These are phyloP conservation scores for Butorides virescens DNA, from an alignment of 2,113 vertebrate genomes.

Conservation along the genomic window DNA sequence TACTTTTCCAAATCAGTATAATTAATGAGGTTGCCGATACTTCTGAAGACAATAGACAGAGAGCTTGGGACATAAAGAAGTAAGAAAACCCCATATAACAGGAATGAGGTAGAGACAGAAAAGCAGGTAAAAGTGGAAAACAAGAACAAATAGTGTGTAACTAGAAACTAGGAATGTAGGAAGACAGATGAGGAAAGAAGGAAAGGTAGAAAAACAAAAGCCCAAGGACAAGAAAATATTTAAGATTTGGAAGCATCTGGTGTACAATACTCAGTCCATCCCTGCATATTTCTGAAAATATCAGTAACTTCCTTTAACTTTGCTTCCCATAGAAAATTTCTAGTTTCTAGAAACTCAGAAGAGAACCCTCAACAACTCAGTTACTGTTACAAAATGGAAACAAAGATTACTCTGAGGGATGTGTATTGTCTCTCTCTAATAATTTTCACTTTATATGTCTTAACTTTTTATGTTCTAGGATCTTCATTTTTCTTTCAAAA, in stretches of 20 bases:
- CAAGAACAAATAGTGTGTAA: neutral
- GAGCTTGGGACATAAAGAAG: neutral
- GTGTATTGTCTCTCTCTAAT: neutral
- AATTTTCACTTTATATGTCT: neutral
- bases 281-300: neutral
- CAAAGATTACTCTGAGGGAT: neutral
- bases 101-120: neutral
- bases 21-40: neutral
- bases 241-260: neutral
- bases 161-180: neutral
- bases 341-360: neutral
- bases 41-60: neutral
- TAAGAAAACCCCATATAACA: neutral
- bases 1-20: neutral
- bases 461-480: neutral
- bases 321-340: neutral
- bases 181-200: neutral
- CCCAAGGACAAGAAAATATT: neutral
- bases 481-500: neutral
- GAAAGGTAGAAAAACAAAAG: neutral
- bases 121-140: neutral
- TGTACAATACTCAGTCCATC: neutral
- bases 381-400: neutral
- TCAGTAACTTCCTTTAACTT: neutral
- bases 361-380: neutral